Evolutionary conservation across 2,888 invertebrate genomes (phyloP).

Genomic region (Tipula lateralis): DNA sequence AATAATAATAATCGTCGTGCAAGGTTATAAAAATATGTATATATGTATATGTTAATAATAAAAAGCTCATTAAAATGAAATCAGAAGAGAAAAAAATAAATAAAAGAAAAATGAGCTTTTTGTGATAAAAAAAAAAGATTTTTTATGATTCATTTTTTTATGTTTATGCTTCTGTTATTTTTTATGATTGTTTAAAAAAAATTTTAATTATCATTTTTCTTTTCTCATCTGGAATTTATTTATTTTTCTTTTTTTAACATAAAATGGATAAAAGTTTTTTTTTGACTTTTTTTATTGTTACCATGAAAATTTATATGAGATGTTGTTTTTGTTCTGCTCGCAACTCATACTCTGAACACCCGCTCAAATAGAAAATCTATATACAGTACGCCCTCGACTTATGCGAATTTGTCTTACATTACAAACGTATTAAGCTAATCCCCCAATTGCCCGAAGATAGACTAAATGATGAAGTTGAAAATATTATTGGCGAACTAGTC

Average conservation of each 20-base stretch:
- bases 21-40: not conserved
- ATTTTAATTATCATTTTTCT: not conserved
- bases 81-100: not conserved
- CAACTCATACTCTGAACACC: too few relatives aligned
- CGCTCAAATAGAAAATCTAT: not conserved
- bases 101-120: not conserved
- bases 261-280: not conserved
- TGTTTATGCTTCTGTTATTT: not conserved
- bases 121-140: not conserved
- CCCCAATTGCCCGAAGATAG: not conserved
- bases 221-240: not conserved
- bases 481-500: not conserved
- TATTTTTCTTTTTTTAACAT: not conserved
- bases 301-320: not conserved
- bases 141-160: not conserved
- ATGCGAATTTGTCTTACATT: too few relatives aligned
- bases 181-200: not conserved
- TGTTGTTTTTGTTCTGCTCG: not conserved
- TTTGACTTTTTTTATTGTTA: not conserved
- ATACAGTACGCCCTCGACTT: too few relatives aligned
- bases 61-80: slow-evolving; percentile 2
- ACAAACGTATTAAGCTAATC: not conserved
- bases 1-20: not conserved
- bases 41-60: not conserved
- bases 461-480: not conserved